Conservation (phyloP, 2,797 vertebrate genomes). For the Scolopax rusticola region DNA sequence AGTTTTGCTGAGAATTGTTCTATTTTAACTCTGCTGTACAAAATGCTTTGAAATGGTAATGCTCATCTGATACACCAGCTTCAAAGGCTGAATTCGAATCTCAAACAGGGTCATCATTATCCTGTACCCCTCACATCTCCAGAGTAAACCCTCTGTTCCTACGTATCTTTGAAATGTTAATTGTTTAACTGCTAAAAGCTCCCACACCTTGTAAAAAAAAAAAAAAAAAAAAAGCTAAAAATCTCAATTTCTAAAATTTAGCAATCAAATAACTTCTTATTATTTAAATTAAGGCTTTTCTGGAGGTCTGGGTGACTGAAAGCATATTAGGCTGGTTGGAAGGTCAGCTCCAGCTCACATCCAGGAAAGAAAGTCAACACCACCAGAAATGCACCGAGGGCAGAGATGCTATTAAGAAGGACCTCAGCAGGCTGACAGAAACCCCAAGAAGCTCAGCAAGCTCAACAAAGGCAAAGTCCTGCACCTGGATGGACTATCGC, state of each 20-base stretch:
- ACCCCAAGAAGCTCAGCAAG: not conserved
- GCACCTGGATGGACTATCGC: not conserved
- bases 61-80: conserved; percentile 4
- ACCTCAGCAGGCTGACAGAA: not conserved
- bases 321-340: not conserved
- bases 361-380: not conserved
- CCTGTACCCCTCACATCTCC: conserved; percentile 27
- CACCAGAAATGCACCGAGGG: not conserved
- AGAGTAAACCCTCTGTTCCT: conserved; percentile 51
- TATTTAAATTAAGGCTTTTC: not conserved
- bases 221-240: not conserved
- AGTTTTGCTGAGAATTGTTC: conserved; percentile 55
- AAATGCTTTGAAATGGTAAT: conserved; percentile 72
- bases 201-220: not conserved
- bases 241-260: not conserved
- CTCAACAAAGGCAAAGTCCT: not conserved
- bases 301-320: not conserved
- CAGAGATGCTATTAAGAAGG: not conserved
- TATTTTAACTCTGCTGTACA: conserved; percentile 44
- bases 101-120: conserved; percentile 56
- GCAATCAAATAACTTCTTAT: not conserved
- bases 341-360: not conserved
- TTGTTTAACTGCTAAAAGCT: conserved; percentile 49
- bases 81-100: conserved; percentile 66
- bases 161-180: conserved; percentile 72